phyloP scores from a whole-genome alignment of 2,888 invertebrate genomes.

The Lepidocyrtinus sp. region DNA sequence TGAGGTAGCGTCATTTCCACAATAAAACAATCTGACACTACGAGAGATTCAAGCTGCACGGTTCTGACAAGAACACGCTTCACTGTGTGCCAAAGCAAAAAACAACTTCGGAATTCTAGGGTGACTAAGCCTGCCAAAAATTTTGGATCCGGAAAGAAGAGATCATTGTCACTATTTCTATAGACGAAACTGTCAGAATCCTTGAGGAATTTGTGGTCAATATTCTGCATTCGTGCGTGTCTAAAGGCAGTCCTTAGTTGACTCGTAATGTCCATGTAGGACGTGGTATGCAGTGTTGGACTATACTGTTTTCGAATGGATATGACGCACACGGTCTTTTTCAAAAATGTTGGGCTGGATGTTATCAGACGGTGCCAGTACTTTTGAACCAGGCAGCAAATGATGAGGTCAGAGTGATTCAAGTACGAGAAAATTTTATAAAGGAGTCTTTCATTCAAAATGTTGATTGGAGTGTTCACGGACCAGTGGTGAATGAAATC shows the following conservation, averaged over 20 bases:
- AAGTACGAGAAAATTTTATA: slow-evolving; percentile 33
- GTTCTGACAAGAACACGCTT: slow-evolving; percentile 39
- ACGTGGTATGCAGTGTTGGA: background rate
- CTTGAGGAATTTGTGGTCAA: slow-evolving; percentile 41
- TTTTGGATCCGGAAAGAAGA: slow-evolving; percentile 28
- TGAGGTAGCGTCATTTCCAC: background rate
- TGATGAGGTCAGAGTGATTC: slow-evolving; percentile 49
- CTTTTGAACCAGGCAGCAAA: slow-evolving; percentile 37
- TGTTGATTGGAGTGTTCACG: background rate
- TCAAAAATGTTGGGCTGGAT: background rate
- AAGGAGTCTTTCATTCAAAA: background rate
- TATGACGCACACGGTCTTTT: slow-evolving; percentile 35
- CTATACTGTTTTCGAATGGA: slow-evolving; percentile 12
- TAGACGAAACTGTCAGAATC: slow-evolving; percentile 11
- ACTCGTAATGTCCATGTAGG: background rate
- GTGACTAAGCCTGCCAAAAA: slow-evolving; percentile 30
- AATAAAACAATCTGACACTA: slow-evolving; percentile 30
- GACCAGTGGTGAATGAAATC: background rate
- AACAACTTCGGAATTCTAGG: slow-evolving; percentile 48
- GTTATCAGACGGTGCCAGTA: slow-evolving; percentile 33
- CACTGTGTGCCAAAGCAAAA: slow-evolving; percentile 56
- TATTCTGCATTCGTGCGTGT: slow-evolving; percentile 28
- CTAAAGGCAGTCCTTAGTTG: slow-evolving; percentile 18
- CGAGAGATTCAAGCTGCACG: slow-evolving; percentile 25
- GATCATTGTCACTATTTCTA: slow-evolving; percentile 45